phyloP scores from a whole-genome alignment of 2,888 invertebrate genomes.

The Ctenicera cuprea region DNA sequence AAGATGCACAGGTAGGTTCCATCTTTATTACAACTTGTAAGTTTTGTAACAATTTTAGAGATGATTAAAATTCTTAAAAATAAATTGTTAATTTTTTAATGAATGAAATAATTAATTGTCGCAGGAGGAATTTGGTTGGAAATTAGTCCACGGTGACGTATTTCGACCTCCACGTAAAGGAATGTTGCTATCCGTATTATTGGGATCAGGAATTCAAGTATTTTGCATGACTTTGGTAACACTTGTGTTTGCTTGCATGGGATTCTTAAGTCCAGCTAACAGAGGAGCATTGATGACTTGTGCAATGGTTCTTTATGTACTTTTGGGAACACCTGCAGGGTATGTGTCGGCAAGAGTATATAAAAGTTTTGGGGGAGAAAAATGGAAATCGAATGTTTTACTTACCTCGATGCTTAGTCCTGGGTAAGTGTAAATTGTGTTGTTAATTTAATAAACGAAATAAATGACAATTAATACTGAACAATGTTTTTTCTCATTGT shows the following conservation, averaged over 20 bases:
- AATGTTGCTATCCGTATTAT: constrained; percentile 95
- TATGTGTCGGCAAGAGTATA: constrained; percentile 98
- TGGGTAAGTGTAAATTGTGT: constrained; percentile 79
- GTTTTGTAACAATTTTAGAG: not conserved
- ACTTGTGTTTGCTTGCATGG: constrained; percentile 98
- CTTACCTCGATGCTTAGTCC: constrained; percentile 97
- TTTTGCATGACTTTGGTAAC: constrained; percentile 97
- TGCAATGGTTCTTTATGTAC: constrained; percentile 96
- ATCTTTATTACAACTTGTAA: not conserved
- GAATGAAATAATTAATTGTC: constrained; percentile 68
- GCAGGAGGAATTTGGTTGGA: constrained; percentile 98
- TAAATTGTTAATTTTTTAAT: too few relatives aligned
- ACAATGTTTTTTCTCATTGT: constrained; percentile 59
- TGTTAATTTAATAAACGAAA: too few relatives aligned
- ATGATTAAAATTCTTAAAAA: too few relatives aligned
- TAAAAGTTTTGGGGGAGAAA: constrained; percentile 98
- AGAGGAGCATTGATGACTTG: constrained; percentile 99
- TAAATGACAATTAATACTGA: not conserved
- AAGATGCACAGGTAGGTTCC: constrained; percentile 92
- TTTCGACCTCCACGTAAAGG: constrained; percentile 97
- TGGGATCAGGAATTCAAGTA: constrained; percentile 98
- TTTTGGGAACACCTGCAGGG: constrained; percentile 97
- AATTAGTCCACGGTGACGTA: constrained; percentile 98
- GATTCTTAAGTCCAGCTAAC: constrained; percentile 98
- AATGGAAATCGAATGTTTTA: constrained; percentile 99